These are phyloP conservation scores for Strongylocentrotus purpuratus DNA, from an alignment of 35 echinoderm and acorn worm species.

Conservation along the genomic window DNA sequence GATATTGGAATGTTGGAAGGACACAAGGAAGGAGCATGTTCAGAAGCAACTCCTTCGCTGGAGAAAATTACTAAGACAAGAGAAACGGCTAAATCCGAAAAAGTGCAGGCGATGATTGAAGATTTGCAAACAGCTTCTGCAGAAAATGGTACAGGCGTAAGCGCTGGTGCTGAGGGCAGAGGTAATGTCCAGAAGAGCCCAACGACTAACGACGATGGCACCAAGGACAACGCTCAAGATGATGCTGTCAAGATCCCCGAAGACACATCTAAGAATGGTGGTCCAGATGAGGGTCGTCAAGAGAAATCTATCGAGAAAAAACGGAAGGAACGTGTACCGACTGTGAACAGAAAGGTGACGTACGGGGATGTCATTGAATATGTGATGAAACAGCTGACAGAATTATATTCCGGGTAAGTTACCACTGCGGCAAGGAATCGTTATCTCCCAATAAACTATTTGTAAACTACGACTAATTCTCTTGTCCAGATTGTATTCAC, in stretches of 20 bases:
- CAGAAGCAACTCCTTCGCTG: not conserved
- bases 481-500: too few species aligned
- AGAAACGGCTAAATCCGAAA: not conserved
- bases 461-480: too few species aligned
- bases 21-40: not conserved
- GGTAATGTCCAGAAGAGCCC: not conserved
- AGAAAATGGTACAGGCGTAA: not conserved
- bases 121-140: not conserved
- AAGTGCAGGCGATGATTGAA: not conserved
- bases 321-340: not conserved
- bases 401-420: not conserved
- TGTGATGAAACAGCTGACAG: not conserved
- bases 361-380: not conserved
- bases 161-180: not conserved
- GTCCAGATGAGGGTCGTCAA: not conserved
- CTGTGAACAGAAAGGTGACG: not conserved
- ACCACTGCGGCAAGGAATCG: too few species aligned
- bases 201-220: not conserved
- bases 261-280: not conserved
- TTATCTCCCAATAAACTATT: too few species aligned
- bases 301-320: not conserved
- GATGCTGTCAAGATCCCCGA: not conserved
- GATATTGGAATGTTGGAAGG: not conserved
- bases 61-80: not conserved
- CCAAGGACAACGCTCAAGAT: not conserved